Conservation (phyloP, 1,140 invertebrate species). For the Ooceraea biroi region DNA sequence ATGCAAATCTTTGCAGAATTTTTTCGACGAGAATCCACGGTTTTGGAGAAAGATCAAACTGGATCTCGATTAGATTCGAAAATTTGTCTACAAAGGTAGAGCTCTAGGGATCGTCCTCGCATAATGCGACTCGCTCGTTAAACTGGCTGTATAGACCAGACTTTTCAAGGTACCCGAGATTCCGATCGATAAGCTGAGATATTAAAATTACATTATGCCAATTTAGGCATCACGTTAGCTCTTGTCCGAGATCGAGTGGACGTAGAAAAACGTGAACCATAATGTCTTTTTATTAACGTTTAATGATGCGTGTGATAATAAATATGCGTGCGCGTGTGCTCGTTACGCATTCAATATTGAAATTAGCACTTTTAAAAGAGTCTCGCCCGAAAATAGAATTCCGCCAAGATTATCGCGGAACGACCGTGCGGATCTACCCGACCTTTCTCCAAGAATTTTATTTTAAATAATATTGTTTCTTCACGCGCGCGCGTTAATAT, state of each 20-base stretch:
- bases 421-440: slow-evolving; percentile 20
- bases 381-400: slow-evolving; percentile 52
- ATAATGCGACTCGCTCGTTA: slow-evolving; percentile 48
- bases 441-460: background rate
- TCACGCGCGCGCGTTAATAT: too few relatives aligned
- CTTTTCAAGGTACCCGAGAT: slow-evolving; percentile 34
- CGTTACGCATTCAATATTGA: slow-evolving; percentile 44
- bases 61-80: too few relatives aligned
- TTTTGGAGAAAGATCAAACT: too few relatives aligned
- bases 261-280: slow-evolving; percentile 40
- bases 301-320: background rate
- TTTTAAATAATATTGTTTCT: slow-evolving; percentile 33
- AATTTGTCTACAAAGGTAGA: too few relatives aligned
- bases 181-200: background rate
- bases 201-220: slow-evolving; percentile 46
- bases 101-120: slow-evolving; percentile 6
- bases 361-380: slow-evolving; percentile 35
- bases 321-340: background rate
- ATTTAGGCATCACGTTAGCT: background rate
- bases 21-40: too few relatives aligned
- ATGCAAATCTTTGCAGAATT: too few relatives aligned
- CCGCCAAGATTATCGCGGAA: slow-evolving; percentile 34
- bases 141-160: slow-evolving; percentile 44
- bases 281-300: slow-evolving; percentile 25
- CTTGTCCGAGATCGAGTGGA: background rate